These are phyloP conservation scores for Gadus macrocephalus DNA, from an alignment of 2,113 vertebrate species.

Conservation along the genomic window DNA sequence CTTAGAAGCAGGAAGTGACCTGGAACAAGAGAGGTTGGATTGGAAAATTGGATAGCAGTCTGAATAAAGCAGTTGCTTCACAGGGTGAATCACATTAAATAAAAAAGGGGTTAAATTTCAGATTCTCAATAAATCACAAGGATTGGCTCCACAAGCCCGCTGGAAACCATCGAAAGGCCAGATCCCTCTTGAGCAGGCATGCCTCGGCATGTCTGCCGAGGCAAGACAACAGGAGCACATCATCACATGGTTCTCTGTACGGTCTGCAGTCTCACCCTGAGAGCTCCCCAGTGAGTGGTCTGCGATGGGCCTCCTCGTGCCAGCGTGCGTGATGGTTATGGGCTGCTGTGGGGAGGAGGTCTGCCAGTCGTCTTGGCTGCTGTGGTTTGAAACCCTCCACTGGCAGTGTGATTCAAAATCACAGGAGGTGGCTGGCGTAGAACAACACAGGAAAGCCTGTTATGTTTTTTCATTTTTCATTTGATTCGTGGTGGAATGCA, in stretches of 20 bases:
- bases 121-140: neutral
- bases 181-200: neutral
- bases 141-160: neutral
- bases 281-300: conserved; percentile 65
- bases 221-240: neutral
- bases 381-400: conserved; percentile 71
- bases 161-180: too few species aligned
- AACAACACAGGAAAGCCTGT: neutral
- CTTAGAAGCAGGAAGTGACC: conserved; percentile 72
- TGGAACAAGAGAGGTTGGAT: conserved; percentile 35
- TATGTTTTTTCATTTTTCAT: too few species aligned
- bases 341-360: conserved; percentile 57
- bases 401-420: conserved; percentile 72
- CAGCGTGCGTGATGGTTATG: conserved; percentile 3
- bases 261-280: conserved; percentile 55
- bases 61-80: too few species aligned
- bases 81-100: neutral
- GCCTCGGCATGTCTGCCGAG: neutral
- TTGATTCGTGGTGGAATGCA: too few species aligned
- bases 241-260: neutral
- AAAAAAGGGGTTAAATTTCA: neutral
- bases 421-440: conserved; percentile 60
- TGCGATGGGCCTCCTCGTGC: conserved; percentile 36
- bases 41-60: neutral
- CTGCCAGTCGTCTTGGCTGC: conserved; percentile 63